Base-by-base conservation (phyloP, 1,140 invertebrate species). In the Stenopsyche tienmushanensis region DNA sequence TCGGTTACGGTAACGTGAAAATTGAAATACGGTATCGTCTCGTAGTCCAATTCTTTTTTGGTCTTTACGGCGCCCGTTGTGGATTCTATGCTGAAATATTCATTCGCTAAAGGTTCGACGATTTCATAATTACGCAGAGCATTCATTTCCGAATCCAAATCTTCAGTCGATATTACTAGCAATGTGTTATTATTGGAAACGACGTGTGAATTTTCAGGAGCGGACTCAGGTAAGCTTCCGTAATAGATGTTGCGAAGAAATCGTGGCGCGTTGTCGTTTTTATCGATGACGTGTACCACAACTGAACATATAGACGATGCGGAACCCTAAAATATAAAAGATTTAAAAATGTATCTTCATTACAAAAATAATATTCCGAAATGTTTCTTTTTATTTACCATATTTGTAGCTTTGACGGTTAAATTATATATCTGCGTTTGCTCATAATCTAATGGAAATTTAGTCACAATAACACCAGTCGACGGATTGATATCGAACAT, bases 41-140 rank as follows among this genome's bases (percentile, higher is more conserved):
- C 96, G 75, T 92, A 90, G 78, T 97, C 94, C 41, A 97, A 78
- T 1, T 85, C 77, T 57, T 85, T 84, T 7, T 88, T 83, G 0
- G 91, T 91, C 67, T 88, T 84, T 50, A 98, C 88, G 9, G 94
- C 93, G 34, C 94, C 92, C 8, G 94, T 97, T 65, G 86, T 92
- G 1, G 90, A 86, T 76, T 97, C 93, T 64, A 97, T 90, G 71
- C 87, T 86, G 75, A 97, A 97, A 73, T 88, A 89, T 59, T 84
- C 84, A 67, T 83, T 83, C 7, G 83, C 89, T 67, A 83, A 78
- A 66, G 83, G 85, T 73, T 95, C 92, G 39, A 93, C 81, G 69
- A 97, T 94, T 72, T 91, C 88, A 77, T 90, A 97, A 69, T 88
- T 86, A 18, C 97, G 79, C 67, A 93, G 80, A 9, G 90, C 86